Conservation (phyloP, 2,888 invertebrate species). For the Oscheius sp. region DNA sequence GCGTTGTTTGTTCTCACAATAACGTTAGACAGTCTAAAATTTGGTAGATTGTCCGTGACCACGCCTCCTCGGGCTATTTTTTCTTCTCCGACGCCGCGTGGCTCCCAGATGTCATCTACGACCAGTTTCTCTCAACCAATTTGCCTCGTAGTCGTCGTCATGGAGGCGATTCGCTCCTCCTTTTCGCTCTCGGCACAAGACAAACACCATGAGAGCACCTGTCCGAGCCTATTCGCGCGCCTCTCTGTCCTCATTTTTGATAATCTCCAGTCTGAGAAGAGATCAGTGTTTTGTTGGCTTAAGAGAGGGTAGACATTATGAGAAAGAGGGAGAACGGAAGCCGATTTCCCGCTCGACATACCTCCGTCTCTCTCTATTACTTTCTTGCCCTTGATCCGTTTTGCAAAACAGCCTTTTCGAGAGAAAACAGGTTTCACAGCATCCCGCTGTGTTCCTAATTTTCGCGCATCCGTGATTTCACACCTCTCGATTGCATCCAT, state of each 20-base stretch:
- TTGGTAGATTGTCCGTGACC: too few species aligned
- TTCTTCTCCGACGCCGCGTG: background rate
- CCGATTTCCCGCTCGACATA: too few species aligned
- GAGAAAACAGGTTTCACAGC: background rate
- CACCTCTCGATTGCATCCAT: constrained; percentile 28
- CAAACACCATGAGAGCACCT: constrained; percentile 33
- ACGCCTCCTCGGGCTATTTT: background rate
- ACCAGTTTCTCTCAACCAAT: constrained; percentile 12
- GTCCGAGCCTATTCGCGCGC: constrained; percentile 11
- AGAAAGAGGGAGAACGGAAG: too few species aligned
- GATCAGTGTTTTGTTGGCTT: too few species aligned
- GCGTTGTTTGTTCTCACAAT: too few species aligned
- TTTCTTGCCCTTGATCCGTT: background rate
- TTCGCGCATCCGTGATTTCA: background rate
- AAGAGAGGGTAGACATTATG: too few species aligned
- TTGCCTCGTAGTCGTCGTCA: constrained; percentile 10
- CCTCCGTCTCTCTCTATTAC: constrained; percentile 2
- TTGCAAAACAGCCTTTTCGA: background rate
- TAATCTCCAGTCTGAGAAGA: too few species aligned
- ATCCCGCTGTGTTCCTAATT: background rate
- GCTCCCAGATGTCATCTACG: constrained; percentile 20
- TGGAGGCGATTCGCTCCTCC: background rate
- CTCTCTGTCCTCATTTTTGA: background rate
- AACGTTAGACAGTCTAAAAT: too few species aligned
- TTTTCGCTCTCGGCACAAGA: constrained; percentile 16